These are phyloP conservation scores for Clarias platycephalus DNA, from an alignment of 2,797 vertebrate species.

Conservation along the genomic window DNA sequence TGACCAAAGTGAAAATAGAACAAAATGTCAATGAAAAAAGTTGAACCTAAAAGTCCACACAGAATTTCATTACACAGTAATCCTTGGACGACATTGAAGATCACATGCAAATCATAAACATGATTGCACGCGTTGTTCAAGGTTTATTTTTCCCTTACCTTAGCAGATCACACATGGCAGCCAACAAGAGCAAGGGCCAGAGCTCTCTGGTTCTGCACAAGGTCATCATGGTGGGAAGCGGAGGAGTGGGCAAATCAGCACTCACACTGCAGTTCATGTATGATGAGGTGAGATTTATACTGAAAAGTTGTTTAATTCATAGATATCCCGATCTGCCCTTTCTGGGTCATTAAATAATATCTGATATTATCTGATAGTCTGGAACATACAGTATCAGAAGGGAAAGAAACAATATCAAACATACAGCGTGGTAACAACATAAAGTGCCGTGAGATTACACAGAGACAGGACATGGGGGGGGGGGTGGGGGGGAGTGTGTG, in stretches of 20 bases:
- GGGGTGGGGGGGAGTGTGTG: neutral
- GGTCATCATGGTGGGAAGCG: conserved; percentile 91
- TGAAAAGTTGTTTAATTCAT: neutral
- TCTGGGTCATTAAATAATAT: neutral
- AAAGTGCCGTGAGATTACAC: no score
- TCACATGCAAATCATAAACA: neutral
- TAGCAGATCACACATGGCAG: conserved; percentile 51
- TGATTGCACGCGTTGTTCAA: neutral
- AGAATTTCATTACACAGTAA: neutral
- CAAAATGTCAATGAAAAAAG: neutral
- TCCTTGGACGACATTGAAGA: neutral
- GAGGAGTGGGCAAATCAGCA: conserved; percentile 94
- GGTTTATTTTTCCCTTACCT: neutral
- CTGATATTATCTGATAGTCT: no score
- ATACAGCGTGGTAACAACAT: no score
- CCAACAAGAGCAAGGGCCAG: conserved; percentile 80
- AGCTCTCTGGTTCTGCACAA: conserved; percentile 84
- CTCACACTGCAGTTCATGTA: conserved; percentile 98
- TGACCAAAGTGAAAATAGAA: neutral
- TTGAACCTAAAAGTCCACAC: neutral
- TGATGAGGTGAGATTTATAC: conserved; percentile 71
- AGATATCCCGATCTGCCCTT: no score
- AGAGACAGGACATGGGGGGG: no score
- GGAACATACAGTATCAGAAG: neutral
- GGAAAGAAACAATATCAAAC: neutral